Evolutionary conservation across 2,888 invertebrate species (phyloP).

Genomic region (Catonia carolina): DNA sequence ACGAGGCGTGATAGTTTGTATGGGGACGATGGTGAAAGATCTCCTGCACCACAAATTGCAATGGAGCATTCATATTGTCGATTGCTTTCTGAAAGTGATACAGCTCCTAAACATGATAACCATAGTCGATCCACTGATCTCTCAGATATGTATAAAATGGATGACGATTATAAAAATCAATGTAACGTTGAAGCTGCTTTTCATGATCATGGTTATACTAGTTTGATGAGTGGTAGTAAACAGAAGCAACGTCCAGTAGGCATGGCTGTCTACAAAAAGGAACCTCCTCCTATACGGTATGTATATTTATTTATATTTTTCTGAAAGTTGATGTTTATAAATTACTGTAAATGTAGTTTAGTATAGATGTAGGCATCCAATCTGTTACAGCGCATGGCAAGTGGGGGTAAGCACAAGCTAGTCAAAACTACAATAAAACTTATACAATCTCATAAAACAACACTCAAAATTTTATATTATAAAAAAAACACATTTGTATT

Average conservation of each 20-base stretch:
- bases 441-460: too few species aligned
- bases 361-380: too few species aligned
- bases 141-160: not conserved
- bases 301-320: not conserved
- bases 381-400: too few species aligned
- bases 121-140: not conserved
- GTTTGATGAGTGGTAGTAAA: not conserved
- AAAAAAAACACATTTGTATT: too few species aligned
- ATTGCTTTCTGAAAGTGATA: slow-evolving; percentile 30
- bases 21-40: slow-evolving; percentile 14
- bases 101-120: not conserved
- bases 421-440: too few species aligned
- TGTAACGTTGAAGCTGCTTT: slow-evolving; percentile 20
- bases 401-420: too few species aligned
- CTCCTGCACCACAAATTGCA: slow-evolving; percentile 31
- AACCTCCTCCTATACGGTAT: not conserved
- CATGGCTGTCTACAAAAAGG: too few species aligned
- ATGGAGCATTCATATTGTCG: slow-evolving; percentile 42
- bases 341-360: too few species aligned
- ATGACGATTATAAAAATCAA: slow-evolving; percentile 4
- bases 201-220: slow-evolving; percentile 36
- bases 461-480: too few species aligned
- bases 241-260: not conserved
- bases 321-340: not conserved
- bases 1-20: too few species aligned